These are phyloP conservation scores for Ctenosaura bakeri DNA, from an alignment of 2,797 vertebrate species.

Conservation along the genomic window DNA sequence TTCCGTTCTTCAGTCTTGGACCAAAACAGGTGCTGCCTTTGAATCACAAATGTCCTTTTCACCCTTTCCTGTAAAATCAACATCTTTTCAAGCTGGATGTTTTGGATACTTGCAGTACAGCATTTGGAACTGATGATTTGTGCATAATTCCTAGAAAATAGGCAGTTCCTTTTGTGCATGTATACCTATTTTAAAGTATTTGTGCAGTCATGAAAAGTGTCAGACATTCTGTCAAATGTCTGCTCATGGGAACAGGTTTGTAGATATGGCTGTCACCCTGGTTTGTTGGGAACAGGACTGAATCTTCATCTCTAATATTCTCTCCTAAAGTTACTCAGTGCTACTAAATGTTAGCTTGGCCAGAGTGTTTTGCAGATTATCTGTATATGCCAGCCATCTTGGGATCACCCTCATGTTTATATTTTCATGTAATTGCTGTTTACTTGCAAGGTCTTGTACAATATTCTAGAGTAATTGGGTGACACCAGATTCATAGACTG, in stretches of 20 bases:
- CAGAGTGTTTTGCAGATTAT: not conserved
- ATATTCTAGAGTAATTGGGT: conserved; percentile 4
- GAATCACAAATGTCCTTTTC: conserved; percentile 5
- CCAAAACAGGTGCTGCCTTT: conserved; percentile 15
- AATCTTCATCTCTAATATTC: not conserved
- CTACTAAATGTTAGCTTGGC: not conserved
- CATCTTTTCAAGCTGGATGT: not conserved
- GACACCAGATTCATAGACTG: not conserved
- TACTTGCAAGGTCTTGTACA: not conserved
- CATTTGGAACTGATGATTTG: conserved; percentile 11
- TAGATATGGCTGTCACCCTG: conserved; percentile 3
- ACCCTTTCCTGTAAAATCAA: not conserved
- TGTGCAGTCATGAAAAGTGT: conserved; percentile 16
- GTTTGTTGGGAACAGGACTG: conserved; percentile 13
- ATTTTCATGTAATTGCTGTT: not conserved
- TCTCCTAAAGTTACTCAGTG: not conserved
- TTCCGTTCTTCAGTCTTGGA: not conserved
- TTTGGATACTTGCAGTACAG: not conserved
- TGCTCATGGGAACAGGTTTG: not conserved
- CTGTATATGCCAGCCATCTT: not conserved
- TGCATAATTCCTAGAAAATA: not conserved
- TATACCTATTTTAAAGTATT: not conserved
- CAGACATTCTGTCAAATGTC: not conserved
- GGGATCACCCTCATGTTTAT: not conserved
- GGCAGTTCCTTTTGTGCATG: not conserved